phyloP scores from a whole-genome alignment of 2,888 invertebrate species.

The Andrena haemorrhoa region DNA sequence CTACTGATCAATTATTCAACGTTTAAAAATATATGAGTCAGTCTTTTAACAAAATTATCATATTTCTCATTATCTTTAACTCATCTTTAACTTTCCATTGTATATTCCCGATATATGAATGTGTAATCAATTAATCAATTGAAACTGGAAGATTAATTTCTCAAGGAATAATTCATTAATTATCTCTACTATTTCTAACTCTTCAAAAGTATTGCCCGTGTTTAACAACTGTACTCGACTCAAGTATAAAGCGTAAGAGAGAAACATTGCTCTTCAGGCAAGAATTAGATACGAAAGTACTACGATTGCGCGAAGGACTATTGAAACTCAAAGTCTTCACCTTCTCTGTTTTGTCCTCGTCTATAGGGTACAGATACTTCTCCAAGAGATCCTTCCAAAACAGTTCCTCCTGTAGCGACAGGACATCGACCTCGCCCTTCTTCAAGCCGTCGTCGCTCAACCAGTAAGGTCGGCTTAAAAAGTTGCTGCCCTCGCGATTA shows the following conservation, averaged over 20 bases:
- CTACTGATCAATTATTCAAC: too few relatives aligned
- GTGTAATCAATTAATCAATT: too few relatives aligned
- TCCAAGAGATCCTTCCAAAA: conserved; percentile 98
- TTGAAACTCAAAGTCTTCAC: conserved; percentile 85
- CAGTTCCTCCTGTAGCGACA: conserved; percentile 92
- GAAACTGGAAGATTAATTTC: too few relatives aligned
- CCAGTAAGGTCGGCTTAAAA: conserved; percentile 97
- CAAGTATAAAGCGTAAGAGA: not conserved
- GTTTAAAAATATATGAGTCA: too few relatives aligned
- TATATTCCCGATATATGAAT: not conserved
- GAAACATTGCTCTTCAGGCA: not conserved
- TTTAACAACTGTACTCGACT: not conserved
- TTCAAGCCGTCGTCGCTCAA: conserved; percentile 95
- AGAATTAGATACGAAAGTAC: not conserved
- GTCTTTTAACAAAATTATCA: too few relatives aligned
- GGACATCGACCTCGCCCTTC: conserved; percentile 95
- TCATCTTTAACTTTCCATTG: too few relatives aligned
- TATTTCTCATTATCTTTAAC: too few relatives aligned
- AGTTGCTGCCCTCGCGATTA: conserved; percentile 90
- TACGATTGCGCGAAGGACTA: not conserved
- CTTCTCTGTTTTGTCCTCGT: conserved; percentile 96
- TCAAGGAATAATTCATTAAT: not conserved
- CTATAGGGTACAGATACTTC: conserved; percentile 97
- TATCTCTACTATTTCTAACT: not conserved
- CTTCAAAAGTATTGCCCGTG: not conserved